These are phyloP conservation scores for Scaptomyza hsui DNA, from an alignment of 1,140 invertebrate genomes.

Conservation along the genomic window DNA sequence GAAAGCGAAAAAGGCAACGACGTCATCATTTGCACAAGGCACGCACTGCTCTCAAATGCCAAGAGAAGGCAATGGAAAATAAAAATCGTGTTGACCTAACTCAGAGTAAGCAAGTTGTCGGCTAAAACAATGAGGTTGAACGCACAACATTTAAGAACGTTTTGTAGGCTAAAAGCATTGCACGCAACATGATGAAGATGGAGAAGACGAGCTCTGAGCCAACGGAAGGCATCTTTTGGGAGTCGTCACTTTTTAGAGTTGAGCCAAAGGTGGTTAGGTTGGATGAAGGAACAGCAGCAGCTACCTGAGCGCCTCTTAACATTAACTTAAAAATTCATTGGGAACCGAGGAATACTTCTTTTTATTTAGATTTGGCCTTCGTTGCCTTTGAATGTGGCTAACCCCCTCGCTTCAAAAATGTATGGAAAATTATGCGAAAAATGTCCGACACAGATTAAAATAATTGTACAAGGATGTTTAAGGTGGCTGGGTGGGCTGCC, in stretches of 20 bases:
- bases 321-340: conserved; percentile 82
- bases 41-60: conserved; percentile 63
- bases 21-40: conserved; percentile 57
- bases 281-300: conserved; percentile 10
- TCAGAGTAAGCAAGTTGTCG: conserved; percentile 32
- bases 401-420: conserved; percentile 42
- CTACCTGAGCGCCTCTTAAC: conserved; percentile 54
- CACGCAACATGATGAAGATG: conserved; percentile 33
- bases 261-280: conserved; percentile 1
- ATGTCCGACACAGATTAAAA: conserved; percentile 76
- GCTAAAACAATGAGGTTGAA: conserved; percentile 64
- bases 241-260: conserved; percentile 61
- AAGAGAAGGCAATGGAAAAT: conserved; percentile 57
- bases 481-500: conserved; percentile 44
- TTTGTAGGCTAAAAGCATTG: conserved; percentile 68
- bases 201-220: conserved; percentile 5
- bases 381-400: conserved; percentile 26
- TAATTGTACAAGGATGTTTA: conserved; percentile 61
- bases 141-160: conserved; percentile 58
- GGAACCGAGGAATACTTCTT: conserved; percentile 63
- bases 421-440: conserved; percentile 77
- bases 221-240: conserved; percentile 60
- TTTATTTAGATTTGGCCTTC: conserved; percentile 69
- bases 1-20: conserved; percentile 14
- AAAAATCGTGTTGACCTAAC: conserved; percentile 73